These are phyloP conservation scores for Hydrozoanthus tunicans DNA, from an alignment of 64 coral and sea anemone genomes.

Conservation along the genomic window DNA sequence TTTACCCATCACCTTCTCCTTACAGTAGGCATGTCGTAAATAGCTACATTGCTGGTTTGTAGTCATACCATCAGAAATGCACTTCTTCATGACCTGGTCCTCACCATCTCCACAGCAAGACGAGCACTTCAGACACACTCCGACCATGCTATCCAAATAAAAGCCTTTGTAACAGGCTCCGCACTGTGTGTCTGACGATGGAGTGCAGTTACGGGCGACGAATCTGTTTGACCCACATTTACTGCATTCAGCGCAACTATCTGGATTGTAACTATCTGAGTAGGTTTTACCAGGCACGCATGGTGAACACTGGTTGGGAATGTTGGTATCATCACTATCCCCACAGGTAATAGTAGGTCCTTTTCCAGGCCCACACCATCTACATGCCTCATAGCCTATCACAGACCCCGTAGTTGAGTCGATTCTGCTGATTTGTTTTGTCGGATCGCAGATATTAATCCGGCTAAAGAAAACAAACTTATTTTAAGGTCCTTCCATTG, in stretches of 20 bases:
- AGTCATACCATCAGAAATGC: slow-evolving; percentile 2
- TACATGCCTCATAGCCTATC: not conserved
- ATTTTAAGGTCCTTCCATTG: too few relatives aligned
- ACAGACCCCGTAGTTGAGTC: not conserved
- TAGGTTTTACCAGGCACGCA: slow-evolving; percentile 1
- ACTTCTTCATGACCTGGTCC: not conserved
- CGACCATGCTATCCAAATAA: not conserved
- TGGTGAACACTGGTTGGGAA: not conserved
- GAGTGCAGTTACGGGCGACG: not conserved
- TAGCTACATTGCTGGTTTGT: not conserved
- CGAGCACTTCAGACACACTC: not conserved
- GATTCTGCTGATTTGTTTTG: not conserved
- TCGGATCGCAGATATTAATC: too few relatives aligned
- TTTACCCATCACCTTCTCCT: not conserved
- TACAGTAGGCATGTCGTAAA: not conserved
- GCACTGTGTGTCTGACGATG: not conserved
- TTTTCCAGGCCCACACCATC: not conserved
- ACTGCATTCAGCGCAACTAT: not conserved
- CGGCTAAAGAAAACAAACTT: too few relatives aligned
- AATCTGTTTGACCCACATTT: not conserved
- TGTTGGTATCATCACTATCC: not conserved
- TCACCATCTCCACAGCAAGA: slow-evolving; percentile 10
- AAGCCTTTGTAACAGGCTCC: not conserved
- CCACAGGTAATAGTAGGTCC: not conserved
- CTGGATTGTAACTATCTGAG: not conserved